Evolutionary conservation across 2,888 invertebrate genomes (phyloP).

Genomic region (Tubulanus polymorphus): DNA sequence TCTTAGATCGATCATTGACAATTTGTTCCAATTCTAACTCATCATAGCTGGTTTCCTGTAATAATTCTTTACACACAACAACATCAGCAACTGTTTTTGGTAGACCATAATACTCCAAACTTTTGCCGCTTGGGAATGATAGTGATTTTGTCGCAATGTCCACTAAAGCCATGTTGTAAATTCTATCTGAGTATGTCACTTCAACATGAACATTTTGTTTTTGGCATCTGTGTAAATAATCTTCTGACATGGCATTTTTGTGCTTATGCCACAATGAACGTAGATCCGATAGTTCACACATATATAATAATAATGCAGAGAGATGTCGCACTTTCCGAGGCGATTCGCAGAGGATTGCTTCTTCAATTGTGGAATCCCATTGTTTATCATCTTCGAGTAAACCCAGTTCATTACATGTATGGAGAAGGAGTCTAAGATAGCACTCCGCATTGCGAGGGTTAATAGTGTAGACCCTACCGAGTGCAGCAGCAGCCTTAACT

Average conservation of each 20-base stretch:
- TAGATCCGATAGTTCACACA: slow-evolving; percentile 19
- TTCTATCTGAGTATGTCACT: slow-evolving; percentile 2
- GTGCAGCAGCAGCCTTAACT: slow-evolving; percentile 7
- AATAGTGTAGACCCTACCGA: slow-evolving; percentile 27
- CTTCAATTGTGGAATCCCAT: slow-evolving; percentile 30
- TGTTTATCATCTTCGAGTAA: slow-evolving; percentile 40
- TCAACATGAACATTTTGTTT: background rate
- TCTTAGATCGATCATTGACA: background rate
- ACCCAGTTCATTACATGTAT: slow-evolving; percentile 5
- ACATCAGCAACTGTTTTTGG: background rate
- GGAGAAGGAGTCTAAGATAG: slow-evolving; percentile 16
- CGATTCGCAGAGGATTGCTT: slow-evolving; percentile 23
- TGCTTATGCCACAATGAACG: slow-evolving; percentile 22
- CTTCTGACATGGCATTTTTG: slow-evolving; percentile 9
- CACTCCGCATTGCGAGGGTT: slow-evolving; percentile 25
- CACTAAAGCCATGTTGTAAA: slow-evolving; percentile 6
- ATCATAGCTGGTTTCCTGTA: background rate
- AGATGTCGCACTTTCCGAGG: slow-evolving; percentile 21
- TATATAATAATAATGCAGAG: slow-evolving; percentile 21
- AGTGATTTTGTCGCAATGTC: slow-evolving; percentile 4
- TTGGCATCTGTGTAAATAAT: slow-evolving; percentile 2
- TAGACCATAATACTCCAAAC: slow-evolving; percentile 2
- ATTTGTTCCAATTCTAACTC: background rate
- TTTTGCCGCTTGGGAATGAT: background rate
- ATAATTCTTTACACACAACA: background rate